Base-by-base conservation (phyloP, 2,797 vertebrate genomes). In the Sebastes iracundus region DNA sequence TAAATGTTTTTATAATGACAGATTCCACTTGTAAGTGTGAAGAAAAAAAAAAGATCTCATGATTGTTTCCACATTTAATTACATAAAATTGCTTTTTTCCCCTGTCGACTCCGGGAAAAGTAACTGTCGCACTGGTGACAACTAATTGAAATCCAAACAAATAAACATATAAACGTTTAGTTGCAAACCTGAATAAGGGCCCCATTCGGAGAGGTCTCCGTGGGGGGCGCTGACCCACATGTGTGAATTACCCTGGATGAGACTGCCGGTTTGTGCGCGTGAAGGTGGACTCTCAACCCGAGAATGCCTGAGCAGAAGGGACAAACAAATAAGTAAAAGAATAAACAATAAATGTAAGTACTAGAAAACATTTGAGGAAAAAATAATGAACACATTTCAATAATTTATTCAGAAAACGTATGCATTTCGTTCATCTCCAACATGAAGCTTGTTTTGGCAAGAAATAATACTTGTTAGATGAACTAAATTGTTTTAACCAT, bases 161-260 rank as follows among this genome's bases (percentile, higher is more conserved):
- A 61, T 2, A 9, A 62, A 70, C 4, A n/a, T 11, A 6, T 6
- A 12, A 12, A n/a, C 22, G 16, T 61, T 22, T 2, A 72, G 42
- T 32, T 8, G 79, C 92, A 38, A 56, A 96, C 96, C 96, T 92
- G 95, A 88, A 89, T 93, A 96, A 1, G 94, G 94, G 35, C 88
- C 93, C 96, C 96, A 96, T 63, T 96, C 95, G 14, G 91, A 91
- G 8, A 96, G 89, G 69, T 96, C 94, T 77, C 91, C 90, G 3
- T 94, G 93, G 23, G 90, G 91, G 77, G 94, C 86, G 9, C 91
- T 94, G 89, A 94, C 69, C 92, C 94, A 95, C 56, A 42, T 90
- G 67, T 94, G 90, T 3, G 92, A 81, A 76, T 88, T 92, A 33
- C 72, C 82, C 61, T 85, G 58, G 22, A 23, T 79, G 18, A 16